A percentile compares a stretch with the other conserved stretches of the same genome.
These are phyloP conservation scores for Ctenodactylus gundi DNA, from an alignment of 2,113 vertebrate species.

Conservation along the genomic window DNA sequence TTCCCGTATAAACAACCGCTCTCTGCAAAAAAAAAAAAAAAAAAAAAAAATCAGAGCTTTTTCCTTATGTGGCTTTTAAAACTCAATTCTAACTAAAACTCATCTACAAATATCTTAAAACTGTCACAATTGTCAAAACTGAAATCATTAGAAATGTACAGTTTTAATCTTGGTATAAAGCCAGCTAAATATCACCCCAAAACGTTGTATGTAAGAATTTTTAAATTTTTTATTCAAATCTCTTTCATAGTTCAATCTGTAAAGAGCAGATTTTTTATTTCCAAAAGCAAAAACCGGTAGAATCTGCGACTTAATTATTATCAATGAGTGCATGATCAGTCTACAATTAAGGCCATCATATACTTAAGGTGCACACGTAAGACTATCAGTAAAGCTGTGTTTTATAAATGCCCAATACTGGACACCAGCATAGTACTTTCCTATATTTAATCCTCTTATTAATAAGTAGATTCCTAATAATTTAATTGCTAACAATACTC, in stretches of 20 bases:
- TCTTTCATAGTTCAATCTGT: not conserved
- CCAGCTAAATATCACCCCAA: conserved; percentile 4
- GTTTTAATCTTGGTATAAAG: not conserved
- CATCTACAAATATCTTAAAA: conserved; percentile 38
- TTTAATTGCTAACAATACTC: conserved; percentile 64
- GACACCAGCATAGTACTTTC: not conserved
- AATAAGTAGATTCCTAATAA: conserved; percentile 57
- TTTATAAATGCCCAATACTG: not conserved
- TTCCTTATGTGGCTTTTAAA: conserved; percentile 9
- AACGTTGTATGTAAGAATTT: not conserved
- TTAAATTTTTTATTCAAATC: not conserved
- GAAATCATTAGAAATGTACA: not conserved
- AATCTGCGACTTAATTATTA: conserved; percentile 27
- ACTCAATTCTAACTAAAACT: conserved; percentile 35
- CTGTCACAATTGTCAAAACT: not conserved
- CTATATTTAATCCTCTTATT: conserved; percentile 54
- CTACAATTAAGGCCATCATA: conserved; percentile 3
- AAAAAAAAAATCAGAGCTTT: not conserved
- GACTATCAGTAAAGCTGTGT: not conserved
- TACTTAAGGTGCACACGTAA: not conserved
- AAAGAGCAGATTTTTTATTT: not conserved
- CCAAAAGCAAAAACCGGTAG: not conserved
- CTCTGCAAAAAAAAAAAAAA: conserved; percentile 46
- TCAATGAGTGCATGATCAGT: not conserved
- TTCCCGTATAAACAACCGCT: conserved; percentile 5